Evolutionary conservation across 1,140 invertebrate genomes (phyloP).

Genomic region (Aphaenogaster rudis): DNA sequence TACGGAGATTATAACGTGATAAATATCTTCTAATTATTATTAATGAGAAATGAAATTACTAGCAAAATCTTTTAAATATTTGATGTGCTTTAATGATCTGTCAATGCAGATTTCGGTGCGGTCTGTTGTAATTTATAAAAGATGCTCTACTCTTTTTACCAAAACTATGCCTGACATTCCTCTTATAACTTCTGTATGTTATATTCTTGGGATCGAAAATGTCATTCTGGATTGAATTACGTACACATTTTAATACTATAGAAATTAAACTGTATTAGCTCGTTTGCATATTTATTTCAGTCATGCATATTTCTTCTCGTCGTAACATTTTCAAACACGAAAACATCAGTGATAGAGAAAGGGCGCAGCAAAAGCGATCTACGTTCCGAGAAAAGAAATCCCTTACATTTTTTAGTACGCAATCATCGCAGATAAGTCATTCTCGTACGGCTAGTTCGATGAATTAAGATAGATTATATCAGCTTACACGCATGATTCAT

Average conservation of each 20-base stretch:
- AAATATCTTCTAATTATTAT: background rate
- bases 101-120: background rate
- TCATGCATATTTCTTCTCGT: background rate
- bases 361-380: background rate
- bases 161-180: background rate
- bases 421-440: background rate
- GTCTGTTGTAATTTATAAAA: background rate
- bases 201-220: background rate
- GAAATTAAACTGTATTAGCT: background rate
- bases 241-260: background rate
- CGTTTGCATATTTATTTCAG: background rate
- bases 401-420: background rate
- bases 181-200: background rate
- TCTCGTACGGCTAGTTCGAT: background rate
- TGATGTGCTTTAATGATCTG: background rate
- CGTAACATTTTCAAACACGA: background rate
- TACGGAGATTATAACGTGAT: background rate
- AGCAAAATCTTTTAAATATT: background rate
- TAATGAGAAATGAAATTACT: background rate
- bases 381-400: constrained; percentile 15
- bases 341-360: background rate
- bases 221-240: background rate
- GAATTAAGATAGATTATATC: background rate
- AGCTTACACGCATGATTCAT: background rate
- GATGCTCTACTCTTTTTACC: background rate